phyloP scores from a whole-genome alignment of 2,797 vertebrate genomes.

The Australoheros facetus region DNA sequence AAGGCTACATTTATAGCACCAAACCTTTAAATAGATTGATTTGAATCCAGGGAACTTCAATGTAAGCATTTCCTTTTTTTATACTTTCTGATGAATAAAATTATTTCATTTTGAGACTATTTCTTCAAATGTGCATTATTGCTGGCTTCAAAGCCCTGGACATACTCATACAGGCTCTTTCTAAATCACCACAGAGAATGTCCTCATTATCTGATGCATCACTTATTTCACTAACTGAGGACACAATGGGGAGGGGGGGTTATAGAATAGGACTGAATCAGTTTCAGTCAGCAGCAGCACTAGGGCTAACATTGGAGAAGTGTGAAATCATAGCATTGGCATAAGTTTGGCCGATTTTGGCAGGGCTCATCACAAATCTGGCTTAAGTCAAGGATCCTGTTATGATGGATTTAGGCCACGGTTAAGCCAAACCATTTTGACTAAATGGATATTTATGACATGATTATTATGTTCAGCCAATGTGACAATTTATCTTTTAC shows the following conservation, averaged over 20 bases:
- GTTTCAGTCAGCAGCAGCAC: slow-evolving; percentile 37
- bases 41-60: not conserved
- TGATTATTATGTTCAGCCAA: not conserved
- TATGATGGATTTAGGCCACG: slow-evolving; percentile 41
- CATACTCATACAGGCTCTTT: slow-evolving; percentile 9
- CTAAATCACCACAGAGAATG: slow-evolving; percentile 21
- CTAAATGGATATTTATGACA: slow-evolving; percentile 5
- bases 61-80: not conserved
- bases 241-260: not conserved
- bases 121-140: slow-evolving; percentile 1
- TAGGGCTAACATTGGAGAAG: slow-evolving; percentile 29
- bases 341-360: slow-evolving; percentile 36
- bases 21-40: not conserved
- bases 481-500: not conserved
- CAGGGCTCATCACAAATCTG: slow-evolving; percentile 42
- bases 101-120: not conserved
- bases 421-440: slow-evolving; percentile 24
- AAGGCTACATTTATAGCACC: not conserved
- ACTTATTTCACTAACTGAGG: slow-evolving; percentile 39
- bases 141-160: not conserved
- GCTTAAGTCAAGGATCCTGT: slow-evolving; percentile 28
- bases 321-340: slow-evolving; percentile 23
- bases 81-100: not conserved
- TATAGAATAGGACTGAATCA: slow-evolving; percentile 14
- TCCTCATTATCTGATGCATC: slow-evolving; percentile 36